These are phyloP conservation scores for Chouioia cunea DNA, from an alignment of 2,888 invertebrate species.

Conservation along the genomic window DNA sequence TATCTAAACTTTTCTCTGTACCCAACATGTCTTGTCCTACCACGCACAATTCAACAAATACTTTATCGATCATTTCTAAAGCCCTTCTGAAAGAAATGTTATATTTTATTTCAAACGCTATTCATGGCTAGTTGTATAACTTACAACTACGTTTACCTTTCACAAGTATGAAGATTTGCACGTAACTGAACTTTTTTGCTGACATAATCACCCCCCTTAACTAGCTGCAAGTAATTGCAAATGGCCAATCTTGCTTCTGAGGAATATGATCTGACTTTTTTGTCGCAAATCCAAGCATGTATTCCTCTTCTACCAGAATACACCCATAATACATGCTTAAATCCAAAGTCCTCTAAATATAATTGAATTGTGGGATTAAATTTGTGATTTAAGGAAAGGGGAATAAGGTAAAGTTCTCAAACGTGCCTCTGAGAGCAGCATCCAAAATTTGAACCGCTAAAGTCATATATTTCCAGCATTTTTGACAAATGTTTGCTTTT, in stretches of 20 bases:
- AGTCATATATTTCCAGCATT: neutral
- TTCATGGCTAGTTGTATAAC: neutral
- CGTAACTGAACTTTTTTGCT: neutral
- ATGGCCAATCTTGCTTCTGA: neutral
- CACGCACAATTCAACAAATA: neutral
- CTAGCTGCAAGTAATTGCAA: neutral
- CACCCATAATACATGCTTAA: neutral
- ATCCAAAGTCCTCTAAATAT: neutral
- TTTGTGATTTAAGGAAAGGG: no score
- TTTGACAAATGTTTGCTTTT: neutral
- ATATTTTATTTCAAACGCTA: neutral
- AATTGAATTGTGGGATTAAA: no score
- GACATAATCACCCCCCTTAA: neutral
- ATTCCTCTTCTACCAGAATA: neutral
- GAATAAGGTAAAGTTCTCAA: neutral
- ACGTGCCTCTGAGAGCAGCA: neutral
- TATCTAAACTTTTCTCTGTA: neutral
- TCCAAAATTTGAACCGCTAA: neutral
- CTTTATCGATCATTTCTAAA: neutral
- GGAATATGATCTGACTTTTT: neutral
- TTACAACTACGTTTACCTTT: neutral
- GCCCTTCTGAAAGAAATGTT: neutral
- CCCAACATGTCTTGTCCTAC: neutral
- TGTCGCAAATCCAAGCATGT: slow-evolving; percentile 1
- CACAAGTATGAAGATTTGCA: neutral